Base-by-base conservation (phyloP, 2,888 invertebrate species). In the Campoletis raptor region DNA sequence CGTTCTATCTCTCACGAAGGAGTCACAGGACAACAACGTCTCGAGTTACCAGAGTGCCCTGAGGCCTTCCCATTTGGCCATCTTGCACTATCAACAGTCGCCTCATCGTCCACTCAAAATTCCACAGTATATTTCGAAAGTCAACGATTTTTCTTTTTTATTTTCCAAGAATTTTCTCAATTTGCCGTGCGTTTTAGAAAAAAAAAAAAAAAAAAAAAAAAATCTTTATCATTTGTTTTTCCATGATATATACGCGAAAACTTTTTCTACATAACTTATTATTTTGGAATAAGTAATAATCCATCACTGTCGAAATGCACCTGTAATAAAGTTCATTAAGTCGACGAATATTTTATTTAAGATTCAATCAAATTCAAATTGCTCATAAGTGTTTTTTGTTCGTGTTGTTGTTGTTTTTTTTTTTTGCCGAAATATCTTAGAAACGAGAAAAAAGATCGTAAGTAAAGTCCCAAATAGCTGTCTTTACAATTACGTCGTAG, bases 1-100 rank as follows among this genome's bases (percentile, higher is more conserved):
- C 80, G 76, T 10, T 72, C 54, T 66, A 24, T 78, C 18, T 70
- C 61, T 78, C 80, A 64, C 54, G 52, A 83, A 69, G 40, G 48
- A 83, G 83, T 73, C 84, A 81, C 48, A 45, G 37, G 73, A 79
- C 88, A 88, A 78, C 70, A 70, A 85, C 85, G 88, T 87, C 87
- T 88, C 88, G 74, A 81, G 87, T 83, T 86, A 84, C 78, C 66
- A 36, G 15, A 82, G 85, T 57, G 81, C 87, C 87, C 85, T 18
- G 83, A 74, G 82, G 70, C 66, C 45, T 69, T 7, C 36, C 64
- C 73, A 37, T 57, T 21, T 48, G 57, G 64, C 54, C 70, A 64
- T 70, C 48, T 48, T 64, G 24, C 57, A 57, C 36, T 64, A 82
- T 76, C 81, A 69, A 76, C 30, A 69, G 37, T 74, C 45, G 72